These are phyloP conservation scores for Tiphia femorata DNA, from an alignment of 2,888 invertebrate species.

Conservation along the genomic window DNA sequence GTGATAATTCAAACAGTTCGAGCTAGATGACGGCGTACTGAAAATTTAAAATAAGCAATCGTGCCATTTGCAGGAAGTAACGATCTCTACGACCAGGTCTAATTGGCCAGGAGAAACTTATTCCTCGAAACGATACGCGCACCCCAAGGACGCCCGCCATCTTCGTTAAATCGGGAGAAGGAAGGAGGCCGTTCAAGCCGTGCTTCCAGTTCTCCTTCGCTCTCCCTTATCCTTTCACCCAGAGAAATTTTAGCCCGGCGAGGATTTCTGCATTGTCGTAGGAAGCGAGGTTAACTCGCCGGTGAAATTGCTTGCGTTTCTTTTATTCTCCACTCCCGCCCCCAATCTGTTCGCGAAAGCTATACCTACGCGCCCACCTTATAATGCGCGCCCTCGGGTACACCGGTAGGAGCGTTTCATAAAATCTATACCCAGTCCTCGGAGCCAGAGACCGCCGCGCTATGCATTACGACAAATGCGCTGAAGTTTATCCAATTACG, in stretches of 20 bases:
- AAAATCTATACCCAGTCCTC: neutral
- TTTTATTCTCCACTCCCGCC: neutral
- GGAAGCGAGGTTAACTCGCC: neutral
- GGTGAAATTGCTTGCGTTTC: neutral
- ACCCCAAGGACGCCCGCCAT: no score
- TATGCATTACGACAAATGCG: neutral
- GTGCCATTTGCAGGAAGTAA: no score
- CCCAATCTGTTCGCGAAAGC: neutral
- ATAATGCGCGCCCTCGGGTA: neutral
- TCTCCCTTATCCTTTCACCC: neutral
- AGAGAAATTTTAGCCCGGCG: neutral
- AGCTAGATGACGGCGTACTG: no score
- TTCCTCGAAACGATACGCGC: no score
- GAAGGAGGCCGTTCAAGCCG: no score
- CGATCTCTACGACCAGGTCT: no score
- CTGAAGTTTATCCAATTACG: no score
- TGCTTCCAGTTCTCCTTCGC: neutral
- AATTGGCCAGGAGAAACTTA: no score
- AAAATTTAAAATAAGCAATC: no score
- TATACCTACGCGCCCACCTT: neutral
- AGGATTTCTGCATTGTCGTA: neutral
- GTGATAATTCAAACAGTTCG: no score
- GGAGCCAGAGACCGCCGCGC: no score
- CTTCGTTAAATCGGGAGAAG: no score
- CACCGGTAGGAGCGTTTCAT: neutral